Percentiles rank a stretch among this genome's conserved stretches.
Evolutionary conservation across 2,888 invertebrate species (phyloP).

Genomic region (Scelioninae gen. 2): DNA sequence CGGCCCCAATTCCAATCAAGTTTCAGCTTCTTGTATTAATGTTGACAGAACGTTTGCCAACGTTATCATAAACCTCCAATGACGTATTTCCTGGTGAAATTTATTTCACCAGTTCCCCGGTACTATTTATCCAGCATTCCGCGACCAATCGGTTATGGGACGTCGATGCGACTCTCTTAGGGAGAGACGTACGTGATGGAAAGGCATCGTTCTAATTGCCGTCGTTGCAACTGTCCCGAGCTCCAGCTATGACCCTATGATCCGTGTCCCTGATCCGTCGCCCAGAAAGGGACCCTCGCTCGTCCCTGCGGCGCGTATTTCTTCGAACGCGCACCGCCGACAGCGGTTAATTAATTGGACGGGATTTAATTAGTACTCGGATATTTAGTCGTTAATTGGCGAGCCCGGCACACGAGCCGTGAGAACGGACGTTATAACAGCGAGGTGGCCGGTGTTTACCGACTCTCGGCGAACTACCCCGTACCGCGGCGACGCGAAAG

Average conservation of each 20-base stretch:
- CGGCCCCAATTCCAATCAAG: no score
- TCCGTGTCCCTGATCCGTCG: conserved; percentile 36
- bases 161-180: no score
- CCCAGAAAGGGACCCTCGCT: conserved; percentile 36
- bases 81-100: no score
- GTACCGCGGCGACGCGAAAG: conserved; percentile 28
- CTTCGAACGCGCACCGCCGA: conserved; percentile 54
- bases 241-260: conserved; percentile 24
- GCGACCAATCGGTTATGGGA: no score
- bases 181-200: no score
- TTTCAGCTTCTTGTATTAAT: no score
- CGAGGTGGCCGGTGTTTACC: conserved; percentile 60
- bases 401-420: conserved; percentile 64
- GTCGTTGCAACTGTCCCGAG: conserved; percentile 25
- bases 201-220: conserved; percentile 12
- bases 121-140: no score
- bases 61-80: no score
- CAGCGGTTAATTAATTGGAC: conserved; percentile 64
- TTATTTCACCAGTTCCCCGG: no score
- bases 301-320: conserved; percentile 55
- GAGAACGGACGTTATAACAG: conserved; percentile 69
- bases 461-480: conserved; percentile 57
- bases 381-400: conserved; percentile 65
- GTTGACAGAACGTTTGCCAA: no score
- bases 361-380: conserved; percentile 63